Evolutionary conservation across 2,888 invertebrate species (phyloP), one percentile per base, ranked within the genome.

Genomic region (Mellilla xanthometata): DNA sequence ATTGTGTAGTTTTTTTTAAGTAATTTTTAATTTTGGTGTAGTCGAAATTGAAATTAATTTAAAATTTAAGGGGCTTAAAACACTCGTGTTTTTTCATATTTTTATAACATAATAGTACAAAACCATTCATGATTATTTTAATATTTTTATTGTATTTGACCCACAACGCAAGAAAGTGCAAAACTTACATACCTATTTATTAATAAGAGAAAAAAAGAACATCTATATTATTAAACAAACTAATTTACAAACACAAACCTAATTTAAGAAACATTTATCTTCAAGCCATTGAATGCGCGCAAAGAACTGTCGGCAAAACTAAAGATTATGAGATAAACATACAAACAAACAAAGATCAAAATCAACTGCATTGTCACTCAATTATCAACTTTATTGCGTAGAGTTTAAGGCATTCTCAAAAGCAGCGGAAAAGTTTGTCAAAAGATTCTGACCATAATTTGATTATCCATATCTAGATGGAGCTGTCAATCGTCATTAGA

Each of bases 391-490:
- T 12, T 43, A 44, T 8, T 2, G 0, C 0, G 0, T 7, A 4
- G 7, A 10, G 5, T 19, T 41, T 48, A 47, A 27, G 12, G 36
- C 0, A 11, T 32, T 34, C 23, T 34, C 28, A 38, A 43, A 11
- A 6, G 46, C 9, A 52, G 0, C 30, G 39, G 3, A 2, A 42
- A 54, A 41, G 1, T 13, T 52, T 26, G 64, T 63, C 29, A 28
- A 31, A 28, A 32, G 44, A 52, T 48, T 31, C 15, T 26, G 46
- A 51, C 46, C 54, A 70, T 80, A 80, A 79, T 80, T 80, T 72
- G 85, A 87, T 87, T 87, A 87, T 61, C 65, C 59, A 74, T 87
- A 89, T 88, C 88, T 77, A 67, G 82, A 87, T 86, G 77, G 59
- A 81, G 69, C 79, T 76, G 85, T 86, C 85, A 78, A 82, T 83